Evolutionary conservation across 2,113 vertebrate species (phyloP).

Genomic region (Steatornis caripensis): DNA sequence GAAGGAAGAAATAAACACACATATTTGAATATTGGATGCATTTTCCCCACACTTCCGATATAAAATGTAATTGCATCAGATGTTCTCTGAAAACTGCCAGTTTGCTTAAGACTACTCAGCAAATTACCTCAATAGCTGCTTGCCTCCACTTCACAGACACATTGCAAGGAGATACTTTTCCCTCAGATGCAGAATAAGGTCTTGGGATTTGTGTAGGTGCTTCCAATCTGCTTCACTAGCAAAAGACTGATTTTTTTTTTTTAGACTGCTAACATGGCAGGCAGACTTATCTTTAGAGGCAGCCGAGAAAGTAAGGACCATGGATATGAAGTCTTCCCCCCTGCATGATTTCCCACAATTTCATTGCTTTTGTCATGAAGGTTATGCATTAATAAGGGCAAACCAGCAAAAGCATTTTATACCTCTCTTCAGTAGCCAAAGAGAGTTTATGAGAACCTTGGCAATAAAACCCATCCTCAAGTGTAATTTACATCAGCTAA

Average conservation of each 20-base stretch:
- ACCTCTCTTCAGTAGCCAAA: background rate
- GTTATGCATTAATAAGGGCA: background rate
- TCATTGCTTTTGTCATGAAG: background rate
- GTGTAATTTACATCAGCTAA: background rate
- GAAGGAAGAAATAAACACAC: background rate
- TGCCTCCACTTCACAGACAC: background rate
- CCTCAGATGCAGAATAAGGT: background rate
- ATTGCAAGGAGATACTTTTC: background rate
- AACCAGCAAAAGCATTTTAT: background rate
- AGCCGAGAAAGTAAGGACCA: background rate
- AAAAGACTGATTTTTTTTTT: background rate
- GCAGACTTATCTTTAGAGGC: background rate
- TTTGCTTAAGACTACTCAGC: background rate
- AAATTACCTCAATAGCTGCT: background rate
- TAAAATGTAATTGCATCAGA: background rate
- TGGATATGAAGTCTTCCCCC: background rate
- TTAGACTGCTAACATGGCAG: background rate
- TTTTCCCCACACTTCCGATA: background rate
- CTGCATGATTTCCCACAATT: fast-evolving
- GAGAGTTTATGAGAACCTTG: background rate
- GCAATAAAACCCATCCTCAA: background rate
- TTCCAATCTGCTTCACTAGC: background rate
- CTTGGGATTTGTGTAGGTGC: background rate
- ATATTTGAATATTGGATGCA: background rate
- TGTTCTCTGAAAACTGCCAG: background rate